These are phyloP conservation scores for Amazona vittata DNA, from an alignment of 2,113 vertebrate species.

Conservation along the genomic window DNA sequence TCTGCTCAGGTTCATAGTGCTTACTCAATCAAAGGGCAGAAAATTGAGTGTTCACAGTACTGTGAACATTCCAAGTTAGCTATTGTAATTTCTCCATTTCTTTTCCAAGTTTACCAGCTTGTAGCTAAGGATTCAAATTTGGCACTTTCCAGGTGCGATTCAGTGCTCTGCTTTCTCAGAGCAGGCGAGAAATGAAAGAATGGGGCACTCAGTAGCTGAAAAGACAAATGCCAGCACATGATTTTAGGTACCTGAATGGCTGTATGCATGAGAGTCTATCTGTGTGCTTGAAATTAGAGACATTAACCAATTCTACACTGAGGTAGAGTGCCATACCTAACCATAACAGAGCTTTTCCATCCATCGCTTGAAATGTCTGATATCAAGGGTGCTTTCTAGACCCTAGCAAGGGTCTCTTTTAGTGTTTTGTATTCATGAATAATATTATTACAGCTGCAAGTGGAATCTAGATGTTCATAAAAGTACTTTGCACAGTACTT, in stretches of 20 bases:
- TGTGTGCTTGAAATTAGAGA: not conserved
- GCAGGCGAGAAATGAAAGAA: not conserved
- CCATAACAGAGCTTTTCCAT: not conserved
- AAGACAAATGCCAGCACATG: not conserved
- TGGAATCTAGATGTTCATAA: not conserved
- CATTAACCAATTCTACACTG: not conserved
- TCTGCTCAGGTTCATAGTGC: not conserved
- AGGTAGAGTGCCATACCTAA: not conserved
- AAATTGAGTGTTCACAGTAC: fast-evolving
- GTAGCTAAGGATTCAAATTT: not conserved
- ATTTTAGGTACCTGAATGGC: not conserved
- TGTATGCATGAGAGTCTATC: not conserved
- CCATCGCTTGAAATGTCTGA: not conserved
- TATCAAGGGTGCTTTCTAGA: not conserved
- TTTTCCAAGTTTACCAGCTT: not conserved
- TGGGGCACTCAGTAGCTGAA: not conserved
- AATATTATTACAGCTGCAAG: constrained; percentile 2
- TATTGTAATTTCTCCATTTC: not conserved
- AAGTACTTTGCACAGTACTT: not conserved
- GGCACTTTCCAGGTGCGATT: not conserved
- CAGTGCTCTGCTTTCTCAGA: not conserved
- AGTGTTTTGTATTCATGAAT: not conserved
- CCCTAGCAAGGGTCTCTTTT: not conserved
- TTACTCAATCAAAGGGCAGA: not conserved
- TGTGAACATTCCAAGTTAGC: not conserved